These are phyloP conservation scores for Dynastes maya DNA, from an alignment of 2,888 invertebrate species.

Conservation along the genomic window DNA sequence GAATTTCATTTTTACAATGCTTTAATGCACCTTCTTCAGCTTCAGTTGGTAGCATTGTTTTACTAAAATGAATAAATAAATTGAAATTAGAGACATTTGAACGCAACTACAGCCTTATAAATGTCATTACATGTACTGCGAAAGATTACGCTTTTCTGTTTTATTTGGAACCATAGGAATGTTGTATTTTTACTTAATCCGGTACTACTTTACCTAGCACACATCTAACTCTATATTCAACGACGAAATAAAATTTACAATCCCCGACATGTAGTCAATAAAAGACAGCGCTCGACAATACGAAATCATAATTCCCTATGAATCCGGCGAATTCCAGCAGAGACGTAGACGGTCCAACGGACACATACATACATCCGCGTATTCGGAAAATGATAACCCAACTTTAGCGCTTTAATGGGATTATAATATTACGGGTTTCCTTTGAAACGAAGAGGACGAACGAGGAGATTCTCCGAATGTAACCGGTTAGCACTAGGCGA, in stretches of 20 bases:
- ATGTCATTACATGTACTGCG: too few species aligned
- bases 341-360: not conserved
- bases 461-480: slow-evolving; percentile 40
- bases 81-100: too few species aligned
- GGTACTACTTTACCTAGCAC: too few species aligned
- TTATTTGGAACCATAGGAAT: too few species aligned
- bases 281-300: slow-evolving; percentile 20
- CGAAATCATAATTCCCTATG: slow-evolving; percentile 37
- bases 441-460: slow-evolving; percentile 53
- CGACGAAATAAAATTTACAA: slow-evolving; percentile 48
- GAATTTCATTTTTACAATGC: too few species aligned
- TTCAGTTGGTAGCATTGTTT: too few species aligned
- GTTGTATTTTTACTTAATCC: too few species aligned
- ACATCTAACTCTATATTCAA: not conserved
- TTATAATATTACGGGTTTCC: slow-evolving; percentile 61
- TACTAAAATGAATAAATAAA: too few species aligned
- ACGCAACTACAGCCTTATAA: too few species aligned
- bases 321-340: not conserved
- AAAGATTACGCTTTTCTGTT: too few species aligned
- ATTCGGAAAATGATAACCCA: slow-evolving; percentile 56
- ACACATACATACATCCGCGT: slow-evolving; percentile 27
- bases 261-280: slow-evolving; percentile 58
- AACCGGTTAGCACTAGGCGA: not conserved
- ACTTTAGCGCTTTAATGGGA: slow-evolving; percentile 58
- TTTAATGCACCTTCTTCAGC: too few species aligned